Evolutionary conservation across 2,888 invertebrate species (phyloP).

Genomic region (Drosophila phalerata): DNA sequence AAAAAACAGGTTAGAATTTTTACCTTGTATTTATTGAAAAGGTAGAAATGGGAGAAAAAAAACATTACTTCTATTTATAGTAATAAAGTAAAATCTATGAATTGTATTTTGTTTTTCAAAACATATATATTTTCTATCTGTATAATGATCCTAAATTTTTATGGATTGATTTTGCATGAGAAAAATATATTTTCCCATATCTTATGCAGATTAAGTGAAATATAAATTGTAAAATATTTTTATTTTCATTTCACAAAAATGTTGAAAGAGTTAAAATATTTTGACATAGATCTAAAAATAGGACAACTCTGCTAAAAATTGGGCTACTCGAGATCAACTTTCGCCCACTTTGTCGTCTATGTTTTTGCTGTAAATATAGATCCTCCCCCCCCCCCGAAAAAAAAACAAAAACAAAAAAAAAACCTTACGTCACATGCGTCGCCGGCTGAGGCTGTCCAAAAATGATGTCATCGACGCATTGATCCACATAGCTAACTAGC

Average conservation of each 20-base stretch:
- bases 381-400: conserved; percentile 11
- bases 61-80: no score
- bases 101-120: no score
- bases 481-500: conserved; percentile 61
- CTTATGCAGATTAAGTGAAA: not conserved
- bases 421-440: conserved; percentile 64
- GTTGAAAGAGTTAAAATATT: conserved; percentile 11
- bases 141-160: no score
- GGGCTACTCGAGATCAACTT: conserved; percentile 33
- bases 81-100: no score
- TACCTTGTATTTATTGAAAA: no score
- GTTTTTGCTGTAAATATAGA: conserved; percentile 66
- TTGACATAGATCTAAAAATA: conserved; percentile 28
- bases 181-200: no score
- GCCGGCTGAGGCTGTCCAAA: conserved; percentile 24
- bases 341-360: conserved; percentile 12
- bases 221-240: not conserved
- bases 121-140: no score
- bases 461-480: conserved; percentile 74
- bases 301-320: conserved; percentile 3
- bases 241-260: not conserved
- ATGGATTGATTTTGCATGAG: no score
- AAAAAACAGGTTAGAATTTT: not conserved
- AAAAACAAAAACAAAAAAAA: conserved; percentile 9
- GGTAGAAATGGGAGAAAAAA: no score